Evolutionary conservation across 2,797 vertebrate genomes (phyloP).

Genomic region (Avahi laniger): DNA sequence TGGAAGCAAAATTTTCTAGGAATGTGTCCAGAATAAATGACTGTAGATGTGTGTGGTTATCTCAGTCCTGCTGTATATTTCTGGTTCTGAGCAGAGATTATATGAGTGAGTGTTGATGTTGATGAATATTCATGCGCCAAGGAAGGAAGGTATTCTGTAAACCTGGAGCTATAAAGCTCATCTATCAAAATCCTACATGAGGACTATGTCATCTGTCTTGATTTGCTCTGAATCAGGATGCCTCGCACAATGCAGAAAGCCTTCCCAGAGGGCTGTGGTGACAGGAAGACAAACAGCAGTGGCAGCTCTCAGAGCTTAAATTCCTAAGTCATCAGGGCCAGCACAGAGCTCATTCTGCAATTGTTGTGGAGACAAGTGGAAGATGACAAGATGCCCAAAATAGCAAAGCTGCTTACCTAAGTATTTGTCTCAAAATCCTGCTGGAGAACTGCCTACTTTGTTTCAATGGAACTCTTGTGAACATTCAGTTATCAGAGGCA

Average conservation of each 20-base stretch:
- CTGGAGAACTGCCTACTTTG: conserved; percentile 28
- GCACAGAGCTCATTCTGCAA: neutral
- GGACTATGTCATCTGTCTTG: neutral
- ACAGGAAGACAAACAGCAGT: neutral
- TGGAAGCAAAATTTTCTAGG: conserved; percentile 25
- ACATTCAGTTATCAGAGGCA: neutral
- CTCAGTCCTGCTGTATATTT: neutral
- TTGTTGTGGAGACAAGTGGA: conserved; percentile 42
- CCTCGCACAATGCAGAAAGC: neutral
- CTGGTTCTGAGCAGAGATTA: neutral
- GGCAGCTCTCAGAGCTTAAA: neutral
- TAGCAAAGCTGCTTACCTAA: neutral
- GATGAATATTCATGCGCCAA: neutral
- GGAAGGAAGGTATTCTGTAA: neutral
- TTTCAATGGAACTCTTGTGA: neutral
- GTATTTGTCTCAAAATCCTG: conserved; percentile 37
- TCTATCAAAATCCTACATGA: neutral
- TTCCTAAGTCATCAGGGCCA: conserved; percentile 34
- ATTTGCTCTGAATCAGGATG: neutral
- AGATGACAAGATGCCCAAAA: conserved; percentile 50
- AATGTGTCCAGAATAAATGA: conserved; percentile 26
- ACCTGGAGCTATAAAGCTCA: neutral
- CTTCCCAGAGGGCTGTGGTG: neutral
- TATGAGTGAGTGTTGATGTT: neutral
- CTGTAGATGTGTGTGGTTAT: neutral